phyloP scores from a whole-genome alignment of 2,888 invertebrate species.

The Habroteleia sp. region DNA sequence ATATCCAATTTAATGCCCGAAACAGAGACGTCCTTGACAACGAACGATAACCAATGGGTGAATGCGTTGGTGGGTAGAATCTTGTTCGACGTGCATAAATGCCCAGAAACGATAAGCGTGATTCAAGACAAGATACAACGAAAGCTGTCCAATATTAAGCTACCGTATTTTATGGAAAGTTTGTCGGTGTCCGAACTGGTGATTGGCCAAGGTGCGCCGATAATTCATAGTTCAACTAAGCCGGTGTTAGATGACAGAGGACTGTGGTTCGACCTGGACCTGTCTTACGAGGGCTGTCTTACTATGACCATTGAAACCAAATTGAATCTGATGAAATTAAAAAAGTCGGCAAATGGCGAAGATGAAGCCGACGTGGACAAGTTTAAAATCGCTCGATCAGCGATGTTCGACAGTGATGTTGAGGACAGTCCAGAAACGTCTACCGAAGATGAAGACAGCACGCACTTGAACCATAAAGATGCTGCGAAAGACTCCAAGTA shows the following conservation, averaged over 20 bases:
- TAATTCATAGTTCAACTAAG: conserved; percentile 84
- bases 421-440: conserved; percentile 92
- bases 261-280: conserved; percentile 92
- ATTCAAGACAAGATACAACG: conserved; percentile 91
- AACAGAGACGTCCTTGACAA: conserved; percentile 60
- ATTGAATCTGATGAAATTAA: conserved; percentile 89
- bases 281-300: conserved; percentile 89
- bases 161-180: conserved; percentile 94
- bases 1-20: conserved; percentile 64
- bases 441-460: conserved; percentile 85
- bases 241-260: conserved; percentile 91
- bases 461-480: conserved; percentile 71
- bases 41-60: conserved; percentile 85
- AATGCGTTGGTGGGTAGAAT: conserved; percentile 90
- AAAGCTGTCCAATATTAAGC: conserved; percentile 92
- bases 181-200: conserved; percentile 89
- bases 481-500: conserved; percentile 73
- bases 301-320: conserved; percentile 93
- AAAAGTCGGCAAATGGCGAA: conserved; percentile 71
- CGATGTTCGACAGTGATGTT: conserved; percentile 88
- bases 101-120: conserved; percentile 86
- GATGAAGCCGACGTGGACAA: conserved; percentile 69
- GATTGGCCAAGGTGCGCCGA: conserved; percentile 86
- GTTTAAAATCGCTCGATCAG: conserved; percentile 78
- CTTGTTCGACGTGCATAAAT: conserved; percentile 91